Percentiles rank a stretch among this genome's conserved stretches.
These are phyloP conservation scores for Hycleus phaleratus DNA, from an alignment of 1,140 invertebrate species.

Conservation along the genomic window DNA sequence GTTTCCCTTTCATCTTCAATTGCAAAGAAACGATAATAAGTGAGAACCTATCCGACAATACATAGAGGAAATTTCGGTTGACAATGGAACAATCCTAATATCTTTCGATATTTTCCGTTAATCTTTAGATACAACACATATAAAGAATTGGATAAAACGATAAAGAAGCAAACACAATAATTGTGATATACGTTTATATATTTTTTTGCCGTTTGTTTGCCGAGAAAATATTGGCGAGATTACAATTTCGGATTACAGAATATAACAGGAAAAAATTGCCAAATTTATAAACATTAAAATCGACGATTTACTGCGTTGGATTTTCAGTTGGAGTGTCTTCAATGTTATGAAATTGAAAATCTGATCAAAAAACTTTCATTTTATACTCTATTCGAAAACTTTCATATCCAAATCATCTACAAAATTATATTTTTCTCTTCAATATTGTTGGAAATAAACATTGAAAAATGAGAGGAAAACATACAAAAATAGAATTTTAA, in stretches of 20 bases:
- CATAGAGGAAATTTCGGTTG: slow-evolving; percentile 2
- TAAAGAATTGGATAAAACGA: not conserved
- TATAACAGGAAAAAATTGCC: not conserved
- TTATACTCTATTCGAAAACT: no score
- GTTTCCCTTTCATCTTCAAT: not conserved
- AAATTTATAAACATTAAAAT: no score
- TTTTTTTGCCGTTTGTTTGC: not conserved
- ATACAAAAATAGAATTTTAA: no score
- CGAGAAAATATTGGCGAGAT: not conserved
- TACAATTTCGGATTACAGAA: not conserved
- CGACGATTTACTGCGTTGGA: not conserved
- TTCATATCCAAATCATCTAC: no score
- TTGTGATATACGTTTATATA: slow-evolving; percentile 1
- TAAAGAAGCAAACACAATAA: not conserved
- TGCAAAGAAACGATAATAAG: no score
- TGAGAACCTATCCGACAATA: no score
- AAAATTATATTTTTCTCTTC: no score
- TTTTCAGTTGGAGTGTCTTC: not conserved
- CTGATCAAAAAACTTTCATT: not conserved
- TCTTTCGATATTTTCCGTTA: slow-evolving; percentile 6
- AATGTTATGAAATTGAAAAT: not conserved
- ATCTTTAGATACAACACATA: slow-evolving; percentile 4
- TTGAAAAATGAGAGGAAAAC: no score
- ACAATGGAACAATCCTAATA: not conserved
- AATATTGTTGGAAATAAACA: no score